Percentiles rank a stretch among this genome's conserved stretches.
These are phyloP conservation scores for Heterocephalus glaber DNA, from an alignment of 2,113 vertebrate genomes.

Conservation along the genomic window DNA sequence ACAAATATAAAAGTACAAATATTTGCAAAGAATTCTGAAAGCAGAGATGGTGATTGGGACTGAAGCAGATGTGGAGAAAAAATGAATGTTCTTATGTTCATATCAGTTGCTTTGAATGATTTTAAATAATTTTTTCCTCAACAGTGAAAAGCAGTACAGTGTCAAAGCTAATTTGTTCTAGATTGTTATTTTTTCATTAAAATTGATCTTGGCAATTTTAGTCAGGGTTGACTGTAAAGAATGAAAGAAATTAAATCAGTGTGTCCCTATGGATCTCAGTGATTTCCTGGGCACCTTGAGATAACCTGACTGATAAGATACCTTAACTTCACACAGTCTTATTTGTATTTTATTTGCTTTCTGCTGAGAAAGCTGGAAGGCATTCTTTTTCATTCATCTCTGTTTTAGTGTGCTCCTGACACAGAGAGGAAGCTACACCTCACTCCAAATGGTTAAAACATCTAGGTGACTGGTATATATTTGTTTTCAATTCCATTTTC, in stretches of 20 bases:
- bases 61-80: not conserved
- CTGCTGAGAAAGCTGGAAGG: not conserved
- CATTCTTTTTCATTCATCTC: not conserved
- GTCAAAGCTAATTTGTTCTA: not conserved
- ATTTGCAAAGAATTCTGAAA: not conserved
- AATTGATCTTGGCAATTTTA: conserved; percentile 29
- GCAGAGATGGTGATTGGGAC: not conserved
- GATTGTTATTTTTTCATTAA: conserved; percentile 37
- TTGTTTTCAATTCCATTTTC: not conserved
- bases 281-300: not conserved
- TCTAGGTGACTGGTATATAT: not conserved
- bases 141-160: not conserved
- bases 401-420: not conserved
- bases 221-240: not conserved
- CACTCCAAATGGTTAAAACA: not conserved
- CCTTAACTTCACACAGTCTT: not conserved
- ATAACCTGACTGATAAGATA: not conserved
- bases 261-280: not conserved
- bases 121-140: not conserved
- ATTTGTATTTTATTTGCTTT: not conserved
- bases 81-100: not conserved
- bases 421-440: not conserved
- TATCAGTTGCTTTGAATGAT: not conserved
- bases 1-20: not conserved
- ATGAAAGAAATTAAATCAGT: not conserved